Evolutionary conservation across 2,888 invertebrate genomes (phyloP), one percentile per base, ranked within the genome.

Genomic region (Drosophila demipolita): DNA sequence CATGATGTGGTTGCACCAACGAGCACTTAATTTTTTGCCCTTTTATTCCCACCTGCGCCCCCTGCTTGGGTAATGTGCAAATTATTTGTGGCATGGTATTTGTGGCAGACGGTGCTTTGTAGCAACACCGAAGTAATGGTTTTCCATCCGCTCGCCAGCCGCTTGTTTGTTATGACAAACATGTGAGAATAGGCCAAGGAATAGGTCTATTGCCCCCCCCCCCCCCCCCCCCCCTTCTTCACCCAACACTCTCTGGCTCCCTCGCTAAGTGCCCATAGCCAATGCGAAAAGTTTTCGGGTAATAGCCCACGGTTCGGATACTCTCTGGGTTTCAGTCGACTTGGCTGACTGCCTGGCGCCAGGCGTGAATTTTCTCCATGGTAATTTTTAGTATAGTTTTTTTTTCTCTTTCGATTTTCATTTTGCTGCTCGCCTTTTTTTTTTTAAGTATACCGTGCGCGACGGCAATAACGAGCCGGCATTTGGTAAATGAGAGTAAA

Each of bases 401-500:
- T 20, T 12, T 32, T 8, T 26, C 12, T 32, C 4, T 26, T 26
- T 9, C 12, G 12, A 38, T 26, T 38, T 36, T 54, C 15, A 26
- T 23, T 73, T 60, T 66, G 57, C 53, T 67, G 57, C 54, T 73
- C 63, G 69, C 63, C 71, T 70, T 69, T 73, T 87, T 83, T 89
- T 69, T 73, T 87, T 83, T 89, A 84, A 87, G 87, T 87, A 88
- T 75, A 78, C 79, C 87, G 87, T 89, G 84, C 71, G 81, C 87
- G 73, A 74, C 73, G 89, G 80, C 88, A 80, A 87, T 82, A 80
- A 78, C 70, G 82, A 74, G 72, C 72, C 66, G 67, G 57, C 66
- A 74, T 61, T 71, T 74, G 75, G 90, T 83, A 90, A 90, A 86
- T 90, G 86, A 83, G 90, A 88, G 89, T 88, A 86, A 90, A 90